Evolutionary conservation across 2,888 invertebrate genomes (phyloP), one percentile per base, ranked within the genome.

Genomic region (Erebia epiphron): DNA sequence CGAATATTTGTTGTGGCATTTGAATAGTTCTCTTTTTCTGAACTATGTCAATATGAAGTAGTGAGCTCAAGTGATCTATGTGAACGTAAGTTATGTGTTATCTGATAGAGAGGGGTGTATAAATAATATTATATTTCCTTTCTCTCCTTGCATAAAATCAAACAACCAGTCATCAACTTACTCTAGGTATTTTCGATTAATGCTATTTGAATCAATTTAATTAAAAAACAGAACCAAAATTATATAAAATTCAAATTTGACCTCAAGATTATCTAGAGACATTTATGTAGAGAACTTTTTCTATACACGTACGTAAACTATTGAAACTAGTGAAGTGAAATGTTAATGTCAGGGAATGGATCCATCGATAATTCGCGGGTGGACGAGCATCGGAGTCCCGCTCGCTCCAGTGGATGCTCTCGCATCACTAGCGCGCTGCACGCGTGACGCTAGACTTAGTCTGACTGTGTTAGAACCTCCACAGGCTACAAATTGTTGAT

Each of bases 351-450:
- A 43, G 54, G 21, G 62, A 41, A 10, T 10, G 16, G n/a, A 10
- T 41, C 18, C 62, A 16, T 14, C 62, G 18, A 18, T 57, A 26
- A 18, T 13, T 18, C 46, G 49, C 62, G 62, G 62, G 18, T 21
- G 62, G 62, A 8, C 46, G 62, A 62, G 62, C 62, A 46, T 41
- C 8, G 7, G 60, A 60, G 35, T 46, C 4, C 1, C 18, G 62
- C 1, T 14, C 62, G 62, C 62, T 62, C 49, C 62, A 49, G 9
- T 62, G 62, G 9, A 8, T 49, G 14, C 21, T 46, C 49, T 7
- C 49, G 62, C 62, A 62, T 26, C 62, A 62, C 49, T 62, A 14
- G 62, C 14, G 21, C 49, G 13, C 9, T 49, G 62, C 62, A 49
- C 14, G 18, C 11, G 14, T 13, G 62, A 62, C 49, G 62, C 14